Conservation (phyloP, 2,113 vertebrate genomes). For the Panurus biarmicus region DNA sequence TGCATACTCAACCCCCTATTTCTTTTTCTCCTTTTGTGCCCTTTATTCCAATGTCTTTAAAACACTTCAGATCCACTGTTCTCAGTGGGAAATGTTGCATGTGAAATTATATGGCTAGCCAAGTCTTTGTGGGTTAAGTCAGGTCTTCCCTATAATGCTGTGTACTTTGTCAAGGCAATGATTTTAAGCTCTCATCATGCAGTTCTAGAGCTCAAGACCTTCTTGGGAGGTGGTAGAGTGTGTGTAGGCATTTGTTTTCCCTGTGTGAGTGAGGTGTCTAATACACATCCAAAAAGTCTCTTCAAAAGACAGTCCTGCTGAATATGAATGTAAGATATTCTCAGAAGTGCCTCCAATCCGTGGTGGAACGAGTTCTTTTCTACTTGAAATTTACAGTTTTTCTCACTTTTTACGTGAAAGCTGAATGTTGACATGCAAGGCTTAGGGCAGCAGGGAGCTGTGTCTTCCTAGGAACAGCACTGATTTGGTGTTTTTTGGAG, state of each 20-base stretch:
- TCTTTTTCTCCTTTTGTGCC: background rate
- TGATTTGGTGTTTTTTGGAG: background rate
- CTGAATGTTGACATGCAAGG: background rate
- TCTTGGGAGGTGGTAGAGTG: background rate
- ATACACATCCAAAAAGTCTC: background rate
- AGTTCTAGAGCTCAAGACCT: background rate
- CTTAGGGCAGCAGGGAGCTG: background rate
- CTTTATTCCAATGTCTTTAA: background rate
- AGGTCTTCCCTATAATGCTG: background rate
- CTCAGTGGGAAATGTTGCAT: background rate
- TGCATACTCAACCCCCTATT: background rate
- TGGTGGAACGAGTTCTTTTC: background rate
- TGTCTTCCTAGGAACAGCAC: background rate
- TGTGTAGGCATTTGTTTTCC: conserved; percentile 17
- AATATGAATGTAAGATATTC: background rate
- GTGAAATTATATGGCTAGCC: background rate
- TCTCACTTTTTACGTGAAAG: background rate
- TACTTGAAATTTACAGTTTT: background rate
- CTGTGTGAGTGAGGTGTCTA: background rate
- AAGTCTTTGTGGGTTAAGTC: background rate
- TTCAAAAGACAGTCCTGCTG: background rate
- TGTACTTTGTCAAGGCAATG: background rate
- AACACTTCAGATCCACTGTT: background rate
- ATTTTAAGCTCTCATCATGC: background rate
- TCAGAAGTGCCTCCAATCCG: fast-evolving